Base-by-base conservation (phyloP, 1,140 invertebrate species). In the Onthophagus taurus region DNA sequence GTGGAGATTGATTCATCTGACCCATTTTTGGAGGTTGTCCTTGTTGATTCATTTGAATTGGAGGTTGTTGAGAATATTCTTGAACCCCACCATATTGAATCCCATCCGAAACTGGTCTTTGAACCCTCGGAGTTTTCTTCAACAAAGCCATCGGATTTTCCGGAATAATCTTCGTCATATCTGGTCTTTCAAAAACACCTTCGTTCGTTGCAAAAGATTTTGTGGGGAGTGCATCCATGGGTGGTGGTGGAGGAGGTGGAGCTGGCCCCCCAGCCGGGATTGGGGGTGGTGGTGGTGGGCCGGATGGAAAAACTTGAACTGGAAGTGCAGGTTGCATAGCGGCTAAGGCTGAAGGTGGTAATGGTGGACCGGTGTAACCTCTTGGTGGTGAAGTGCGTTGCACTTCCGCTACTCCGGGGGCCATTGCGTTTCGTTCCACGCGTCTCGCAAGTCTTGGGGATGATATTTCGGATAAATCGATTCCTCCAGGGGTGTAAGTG, bases 401-500 rank as follows among this genome's bases (percentile, higher is more conserved):
- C 11, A 64, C 53, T 50, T 68, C 62, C 48, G 65, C 52, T 48
- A 68, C 66, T 39, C 68, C 70, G 62, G 72, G 60, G 53, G 66
- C 73, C 61, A 80, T 78, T 17, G 80, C 80, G 56, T 82, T 81
- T 48, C 76, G 69, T 38, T 75, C 76, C 51, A 89, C 74, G 29
- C 89, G 70, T 51, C 87, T 74, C 9, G 85, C 84, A 85, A 95
- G 92, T 50, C 88, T 75, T 2, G 89, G 89, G 42, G 85, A 91
- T 45, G 78, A 74, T 24, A 94, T 91, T 64, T 94, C 87, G 1
- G 85, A 89, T 17, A 95, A 70, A 64, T 95, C 89, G 31, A 95
- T 72, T 39, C 90, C 90, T 9, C 86, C 86, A 2, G 89, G 90
- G 11, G 89, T 92, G 60, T 95, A 95, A 2, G 90, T 94, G 62